Conservation (phyloP, 2,113 vertebrate genomes). For the Eupsittula cactorum region DNA sequence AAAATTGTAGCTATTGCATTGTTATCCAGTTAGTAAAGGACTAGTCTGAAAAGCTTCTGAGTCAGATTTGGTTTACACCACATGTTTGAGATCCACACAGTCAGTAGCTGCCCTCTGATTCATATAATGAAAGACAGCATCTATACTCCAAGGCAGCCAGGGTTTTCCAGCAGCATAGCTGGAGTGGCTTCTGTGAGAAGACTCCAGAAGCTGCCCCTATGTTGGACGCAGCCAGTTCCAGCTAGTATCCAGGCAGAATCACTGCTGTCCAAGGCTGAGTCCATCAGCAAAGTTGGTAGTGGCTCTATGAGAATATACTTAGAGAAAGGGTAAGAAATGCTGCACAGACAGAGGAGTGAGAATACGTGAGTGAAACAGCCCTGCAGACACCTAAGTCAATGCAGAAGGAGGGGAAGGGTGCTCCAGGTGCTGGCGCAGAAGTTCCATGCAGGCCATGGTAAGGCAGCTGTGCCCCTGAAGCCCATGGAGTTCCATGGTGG, state of each 20-base stretch:
- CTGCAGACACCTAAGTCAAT: neutral
- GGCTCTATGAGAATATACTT: neutral
- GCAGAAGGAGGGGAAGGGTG: neutral
- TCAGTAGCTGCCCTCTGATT: neutral
- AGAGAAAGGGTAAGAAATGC: neutral
- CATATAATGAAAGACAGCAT: neutral
- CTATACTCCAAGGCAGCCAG: neutral
- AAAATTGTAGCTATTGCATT: neutral
- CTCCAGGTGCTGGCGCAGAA: neutral
- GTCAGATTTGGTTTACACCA: neutral
- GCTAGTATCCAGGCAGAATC: neutral
- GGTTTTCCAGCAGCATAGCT: neutral
- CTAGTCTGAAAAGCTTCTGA: neutral
- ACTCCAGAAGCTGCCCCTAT: neutral
- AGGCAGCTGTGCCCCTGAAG: neutral
- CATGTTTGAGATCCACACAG: accelerated
- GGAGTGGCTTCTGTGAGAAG: neutral
- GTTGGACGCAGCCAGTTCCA: neutral
- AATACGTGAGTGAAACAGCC: neutral
- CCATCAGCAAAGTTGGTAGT: neutral
- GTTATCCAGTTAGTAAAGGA: neutral
- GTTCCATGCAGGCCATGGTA: neutral
- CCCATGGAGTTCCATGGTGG: neutral
- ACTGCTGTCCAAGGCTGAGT: neutral
- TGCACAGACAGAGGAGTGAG: neutral